Evolutionary conservation across 2,797 vertebrate genomes (phyloP), one percentile per base, ranked within the genome.

Genomic region (Sebastolobus alascanus): DNA sequence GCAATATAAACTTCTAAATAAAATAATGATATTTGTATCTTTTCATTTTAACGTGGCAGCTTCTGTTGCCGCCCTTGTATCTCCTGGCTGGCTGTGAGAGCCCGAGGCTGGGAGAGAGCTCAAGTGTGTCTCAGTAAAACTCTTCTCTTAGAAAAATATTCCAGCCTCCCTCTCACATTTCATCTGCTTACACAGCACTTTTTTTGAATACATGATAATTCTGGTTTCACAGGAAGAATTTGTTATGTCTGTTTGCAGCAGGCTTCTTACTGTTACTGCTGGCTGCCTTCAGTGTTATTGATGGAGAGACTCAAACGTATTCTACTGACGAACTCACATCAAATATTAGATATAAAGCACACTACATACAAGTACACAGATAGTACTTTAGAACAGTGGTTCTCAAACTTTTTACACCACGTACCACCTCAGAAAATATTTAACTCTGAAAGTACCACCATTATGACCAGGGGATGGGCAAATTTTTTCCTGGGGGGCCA

Each of bases 111-210:
- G 12, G 31, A 2, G 9, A 4, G 10, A 66, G 75, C 68, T 56
- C 4, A 5, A 59, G 73, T 50, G 65, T 67, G 25, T 67, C 14
- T 68, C 31, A 14, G 56, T 61, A 7, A 69, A 84, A 56, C 27
- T 40, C n/a, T 43, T 75, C 33, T n/a, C n/a, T 59, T 72, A 12
- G 5, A 38, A 61, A 79, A 82, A 67, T 74, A 60, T 72, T 73
- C 29, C 35, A 71, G 52, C 54, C 56, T 52, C 4, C 0, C 38
- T 27, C 60, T 80, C 43, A 6, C 4, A 13, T 83, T 86, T 74
- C 29, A 71, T 85, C 73, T 78, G 61, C 73, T 76, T 33, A 63
- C 68, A 72, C n/a, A 46, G 50, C 77, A 68, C 10, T 9, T 73
- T 75, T 75, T 81, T 72, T 46, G 43, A 75, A 73, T 22, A 65